Conservation (phyloP, 2,888 invertebrate genomes). For the Melinaea marsaeus region DNA sequence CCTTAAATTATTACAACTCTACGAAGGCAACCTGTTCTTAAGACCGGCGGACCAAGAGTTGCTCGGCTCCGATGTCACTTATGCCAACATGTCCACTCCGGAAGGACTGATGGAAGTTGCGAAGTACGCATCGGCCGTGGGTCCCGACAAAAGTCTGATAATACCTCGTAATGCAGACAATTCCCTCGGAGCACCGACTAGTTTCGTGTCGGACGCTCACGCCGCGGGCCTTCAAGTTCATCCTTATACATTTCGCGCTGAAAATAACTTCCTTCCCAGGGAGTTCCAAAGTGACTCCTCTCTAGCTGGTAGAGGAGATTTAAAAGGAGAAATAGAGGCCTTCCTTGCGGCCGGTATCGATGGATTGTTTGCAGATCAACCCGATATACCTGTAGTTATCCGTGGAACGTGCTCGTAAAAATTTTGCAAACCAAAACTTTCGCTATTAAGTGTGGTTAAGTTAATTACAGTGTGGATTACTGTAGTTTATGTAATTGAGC, state of each 20-base stretch:
- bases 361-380: slow-evolving; percentile 65
- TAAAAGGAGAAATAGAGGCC: slow-evolving; percentile 52
- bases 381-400: slow-evolving; percentile 53
- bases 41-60: slow-evolving; percentile 58
- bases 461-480: not conserved
- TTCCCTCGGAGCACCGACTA: slow-evolving; percentile 50
- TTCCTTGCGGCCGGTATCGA: slow-evolving; percentile 63
- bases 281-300: slow-evolving; percentile 51
- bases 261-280: slow-evolving; percentile 56
- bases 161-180: slow-evolving; percentile 55
- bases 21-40: slow-evolving; percentile 36
- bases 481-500: not conserved
- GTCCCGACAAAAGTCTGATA: slow-evolving; percentile 63
- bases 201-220: slow-evolving; percentile 60
- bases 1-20: slow-evolving; percentile 58
- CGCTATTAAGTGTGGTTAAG: not conserved
- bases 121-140: slow-evolving; percentile 62
- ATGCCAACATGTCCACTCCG: slow-evolving; percentile 60
- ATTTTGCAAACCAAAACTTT: not conserved
- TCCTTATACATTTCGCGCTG: slow-evolving; percentile 66
- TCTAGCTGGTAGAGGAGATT: slow-evolving; percentile 49
- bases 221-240: slow-evolving; percentile 64
- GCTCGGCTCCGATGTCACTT: slow-evolving; percentile 53
- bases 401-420: slow-evolving; percentile 42
- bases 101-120: slow-evolving; percentile 61